Percentiles rank a stretch among this genome's conserved stretches.
phyloP scores from a whole-genome alignment of 2,888 invertebrate species.

The Invenusta paracnida region DNA sequence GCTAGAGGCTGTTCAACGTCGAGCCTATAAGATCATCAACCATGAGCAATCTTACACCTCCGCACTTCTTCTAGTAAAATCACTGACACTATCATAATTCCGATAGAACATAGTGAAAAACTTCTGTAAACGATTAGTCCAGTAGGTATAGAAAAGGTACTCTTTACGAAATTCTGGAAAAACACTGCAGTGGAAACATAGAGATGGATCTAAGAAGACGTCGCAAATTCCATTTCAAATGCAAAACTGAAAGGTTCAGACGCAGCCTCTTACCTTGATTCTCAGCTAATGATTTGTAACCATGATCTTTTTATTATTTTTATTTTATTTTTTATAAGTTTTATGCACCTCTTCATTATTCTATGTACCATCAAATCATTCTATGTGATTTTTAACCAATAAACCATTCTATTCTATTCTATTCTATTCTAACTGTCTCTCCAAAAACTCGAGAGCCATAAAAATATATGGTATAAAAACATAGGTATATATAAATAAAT shows the following conservation, averaged over 20 bases:
- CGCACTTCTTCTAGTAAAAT: too few species aligned
- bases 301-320: too few species aligned
- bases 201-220: background rate
- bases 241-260: background rate
- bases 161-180: background rate
- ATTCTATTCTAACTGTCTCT: too few species aligned
- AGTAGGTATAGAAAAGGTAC: background rate
- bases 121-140: background rate
- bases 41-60: background rate
- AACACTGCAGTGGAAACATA: background rate
- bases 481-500: too few species aligned
- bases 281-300: background rate
- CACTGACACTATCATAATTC: background rate
- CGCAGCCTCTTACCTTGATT: background rate
- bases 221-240: background rate
- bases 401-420: background rate
- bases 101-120: background rate
- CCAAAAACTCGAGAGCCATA: too few species aligned
- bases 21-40: too few species aligned
- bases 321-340: background rate
- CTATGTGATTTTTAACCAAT: too few species aligned
- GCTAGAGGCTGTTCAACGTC: background rate
- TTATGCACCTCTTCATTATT: background rate
- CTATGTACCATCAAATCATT: background rate
- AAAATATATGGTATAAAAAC: too few species aligned